These are phyloP conservation scores for Colossoma macropomum DNA, from an alignment of 2,113 vertebrate genomes.

Conservation along the genomic window DNA sequence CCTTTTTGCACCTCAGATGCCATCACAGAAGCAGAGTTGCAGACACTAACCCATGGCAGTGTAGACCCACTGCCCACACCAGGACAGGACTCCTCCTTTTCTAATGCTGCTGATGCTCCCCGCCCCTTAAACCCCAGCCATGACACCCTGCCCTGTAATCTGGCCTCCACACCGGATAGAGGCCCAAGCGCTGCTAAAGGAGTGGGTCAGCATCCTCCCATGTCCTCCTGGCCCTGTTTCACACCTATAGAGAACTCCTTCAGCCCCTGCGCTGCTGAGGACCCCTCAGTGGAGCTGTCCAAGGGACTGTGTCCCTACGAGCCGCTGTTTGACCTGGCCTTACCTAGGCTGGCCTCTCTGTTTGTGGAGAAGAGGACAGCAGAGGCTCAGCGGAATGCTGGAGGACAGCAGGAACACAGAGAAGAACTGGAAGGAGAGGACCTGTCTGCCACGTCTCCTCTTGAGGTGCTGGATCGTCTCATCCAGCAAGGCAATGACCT, in stretches of 20 bases:
- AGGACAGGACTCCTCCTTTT: conserved; percentile 83
- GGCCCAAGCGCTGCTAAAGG: conserved; percentile 55
- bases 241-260: conserved; percentile 82
- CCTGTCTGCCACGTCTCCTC: conserved; percentile 77
- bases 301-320: conserved; percentile 80
- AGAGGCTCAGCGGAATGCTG: conserved; percentile 79
- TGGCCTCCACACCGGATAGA: conserved; percentile 77
- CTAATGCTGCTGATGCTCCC: conserved; percentile 72
- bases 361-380: conserved; percentile 85
- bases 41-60: conserved; percentile 76
- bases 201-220: conserved; percentile 56
- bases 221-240: conserved; percentile 72
- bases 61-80: conserved; percentile 74
- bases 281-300: conserved; percentile 27
- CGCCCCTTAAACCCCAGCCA: conserved; percentile 13
- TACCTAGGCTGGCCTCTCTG: conserved; percentile 88
- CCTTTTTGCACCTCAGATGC: conserved; percentile 74
- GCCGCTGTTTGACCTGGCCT: conserved; percentile 88
- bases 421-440: conserved; percentile 48
- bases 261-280: conserved; percentile 61
- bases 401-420: conserved; percentile 52
- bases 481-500: conserved; percentile 87
- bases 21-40: conserved; percentile 80
- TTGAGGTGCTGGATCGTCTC: conserved; percentile 89
- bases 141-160: conserved; percentile 26